These are phyloP conservation scores for Polydrusus cervinus DNA, from an alignment of 2,888 invertebrate genomes.

Conservation along the genomic window DNA sequence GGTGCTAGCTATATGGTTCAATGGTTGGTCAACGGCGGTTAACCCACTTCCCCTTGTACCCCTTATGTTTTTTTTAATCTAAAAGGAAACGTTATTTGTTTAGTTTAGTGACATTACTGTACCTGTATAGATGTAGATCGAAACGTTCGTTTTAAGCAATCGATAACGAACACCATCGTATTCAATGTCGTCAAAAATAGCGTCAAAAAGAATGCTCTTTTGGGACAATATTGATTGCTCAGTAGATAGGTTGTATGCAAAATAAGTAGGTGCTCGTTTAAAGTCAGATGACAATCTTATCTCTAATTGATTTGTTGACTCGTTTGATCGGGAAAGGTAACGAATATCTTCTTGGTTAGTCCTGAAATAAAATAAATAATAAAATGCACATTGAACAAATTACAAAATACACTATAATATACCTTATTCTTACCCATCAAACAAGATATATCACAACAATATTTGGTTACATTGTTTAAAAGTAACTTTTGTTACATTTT, in stretches of 20 bases:
- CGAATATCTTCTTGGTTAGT: conserved; percentile 63
- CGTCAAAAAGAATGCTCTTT: conserved; percentile 23
- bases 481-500: too few species aligned
- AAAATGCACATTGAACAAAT: neutral
- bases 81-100: too few species aligned
- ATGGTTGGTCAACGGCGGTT: too few species aligned
- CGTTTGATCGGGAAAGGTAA: conserved; percentile 40
- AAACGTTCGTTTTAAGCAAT: conserved; percentile 58
- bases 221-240: neutral
- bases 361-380: conserved; percentile 58
- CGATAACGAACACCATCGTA: conserved; percentile 41
- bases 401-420: too few species aligned
- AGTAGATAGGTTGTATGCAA: conserved; percentile 1
- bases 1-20: too few species aligned
- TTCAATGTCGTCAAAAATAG: conserved; percentile 53
- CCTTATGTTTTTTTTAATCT: too few species aligned
- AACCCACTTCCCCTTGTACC: too few species aligned
- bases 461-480: too few species aligned
- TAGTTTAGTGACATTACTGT: too few species aligned
- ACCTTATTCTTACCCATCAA: too few species aligned
- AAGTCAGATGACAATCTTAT: neutral
- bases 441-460: too few species aligned
- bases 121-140: conserved; percentile 72
- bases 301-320: neutral
- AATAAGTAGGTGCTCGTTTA: neutral